Percentiles rank a stretch among this genome's conserved stretches.
These are phyloP conservation scores for Corvus hawaiiensis DNA, from an alignment of 2,113 vertebrate species.

Conservation along the genomic window DNA sequence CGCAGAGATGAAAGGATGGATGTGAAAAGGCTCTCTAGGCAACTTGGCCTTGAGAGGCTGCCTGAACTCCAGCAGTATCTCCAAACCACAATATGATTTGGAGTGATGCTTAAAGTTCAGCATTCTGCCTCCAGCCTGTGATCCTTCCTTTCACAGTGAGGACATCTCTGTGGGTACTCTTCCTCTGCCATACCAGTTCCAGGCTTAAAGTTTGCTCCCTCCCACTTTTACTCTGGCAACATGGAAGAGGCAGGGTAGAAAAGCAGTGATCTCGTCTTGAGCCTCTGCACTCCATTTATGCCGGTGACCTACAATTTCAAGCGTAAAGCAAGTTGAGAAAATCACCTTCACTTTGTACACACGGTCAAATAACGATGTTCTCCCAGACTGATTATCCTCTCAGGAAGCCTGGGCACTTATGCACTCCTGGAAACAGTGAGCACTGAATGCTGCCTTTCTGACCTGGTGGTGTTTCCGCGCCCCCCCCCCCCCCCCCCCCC, in stretches of 20 bases:
- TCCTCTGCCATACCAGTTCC: background rate
- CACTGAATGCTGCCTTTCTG: background rate
- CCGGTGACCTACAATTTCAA: background rate
- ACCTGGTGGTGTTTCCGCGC: accelerated
- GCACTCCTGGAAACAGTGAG: background rate
- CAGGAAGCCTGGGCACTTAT: background rate
- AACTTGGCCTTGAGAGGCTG: background rate
- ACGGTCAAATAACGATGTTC: background rate
- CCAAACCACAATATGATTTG: background rate
- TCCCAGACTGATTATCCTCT: background rate
- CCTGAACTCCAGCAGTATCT: background rate
- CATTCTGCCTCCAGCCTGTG: background rate
- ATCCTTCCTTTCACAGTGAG: background rate
- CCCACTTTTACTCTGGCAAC: background rate
- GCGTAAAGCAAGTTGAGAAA: background rate
- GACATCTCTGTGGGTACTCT: background rate
- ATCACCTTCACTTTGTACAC: background rate
- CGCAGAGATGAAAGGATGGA: background rate
- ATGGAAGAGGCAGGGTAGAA: background rate
- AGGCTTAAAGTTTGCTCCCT: background rate
- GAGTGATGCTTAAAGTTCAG: background rate
- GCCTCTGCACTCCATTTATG: background rate
- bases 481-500: accelerated
- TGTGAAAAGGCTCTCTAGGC: background rate
- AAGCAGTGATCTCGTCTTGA: background rate